Evolutionary conservation across 2,113 vertebrate species (phyloP).

Genomic region (Gobio gobio): DNA sequence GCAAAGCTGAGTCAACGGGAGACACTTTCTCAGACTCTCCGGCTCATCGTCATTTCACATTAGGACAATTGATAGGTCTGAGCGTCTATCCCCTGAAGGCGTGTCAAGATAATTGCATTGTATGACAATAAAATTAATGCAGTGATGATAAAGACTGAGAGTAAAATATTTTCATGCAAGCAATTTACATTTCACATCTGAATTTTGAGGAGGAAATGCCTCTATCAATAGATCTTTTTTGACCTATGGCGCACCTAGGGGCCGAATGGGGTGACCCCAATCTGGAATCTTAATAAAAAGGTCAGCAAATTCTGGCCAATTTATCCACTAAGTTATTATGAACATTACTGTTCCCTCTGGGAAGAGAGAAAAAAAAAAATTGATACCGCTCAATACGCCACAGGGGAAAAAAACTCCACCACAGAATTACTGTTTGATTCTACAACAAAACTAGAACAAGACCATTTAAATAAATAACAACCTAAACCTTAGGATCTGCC

Average conservation of each 20-base stretch:
- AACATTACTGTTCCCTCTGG: constrained; percentile 44
- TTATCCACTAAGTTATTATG: constrained; percentile 70
- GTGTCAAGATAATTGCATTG: constrained; percentile 60
- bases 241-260: constrained; percentile 59
- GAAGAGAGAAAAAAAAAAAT: constrained; percentile 30
- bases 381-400: constrained; percentile 66
- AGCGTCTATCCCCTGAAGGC: constrained; percentile 53
- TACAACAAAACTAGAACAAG: background rate
- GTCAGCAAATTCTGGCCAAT: constrained; percentile 63
- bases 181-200: constrained; percentile 59
- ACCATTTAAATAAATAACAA: constrained; percentile 46
- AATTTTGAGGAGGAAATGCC: constrained; percentile 52
- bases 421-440: too few species aligned
- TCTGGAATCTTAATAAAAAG: constrained; percentile 72
- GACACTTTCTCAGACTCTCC: constrained; percentile 47
- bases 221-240: constrained; percentile 48
- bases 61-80: constrained; percentile 48
- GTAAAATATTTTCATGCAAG: constrained; percentile 67
- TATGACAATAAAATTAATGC: constrained; percentile 58
- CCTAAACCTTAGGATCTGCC: background rate
- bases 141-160: constrained; percentile 60
- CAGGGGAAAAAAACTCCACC: background rate
- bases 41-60: constrained; percentile 53
- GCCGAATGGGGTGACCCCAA: constrained; percentile 65
- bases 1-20: constrained; percentile 46